phyloP scores from a whole-genome alignment of 2,113 vertebrate genomes.

The Otolemur garnettii region DNA sequence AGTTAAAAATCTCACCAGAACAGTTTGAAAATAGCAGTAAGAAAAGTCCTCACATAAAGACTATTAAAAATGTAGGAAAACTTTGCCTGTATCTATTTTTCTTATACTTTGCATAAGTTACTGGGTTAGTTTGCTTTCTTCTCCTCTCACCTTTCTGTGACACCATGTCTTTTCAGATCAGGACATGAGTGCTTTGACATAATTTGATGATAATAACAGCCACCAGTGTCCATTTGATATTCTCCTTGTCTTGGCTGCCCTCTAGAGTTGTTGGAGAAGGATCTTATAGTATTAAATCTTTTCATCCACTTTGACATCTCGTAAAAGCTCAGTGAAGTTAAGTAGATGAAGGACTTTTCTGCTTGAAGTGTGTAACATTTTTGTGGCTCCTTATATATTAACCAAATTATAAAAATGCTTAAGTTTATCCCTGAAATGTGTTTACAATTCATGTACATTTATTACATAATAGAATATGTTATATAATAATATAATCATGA shows the following conservation, averaged over 20 bases:
- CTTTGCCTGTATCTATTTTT: not conserved
- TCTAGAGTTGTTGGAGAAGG: slow-evolving; percentile 59
- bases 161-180: not conserved
- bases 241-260: slow-evolving; percentile 33
- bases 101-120: not conserved
- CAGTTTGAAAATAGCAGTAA: not conserved
- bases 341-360: not conserved
- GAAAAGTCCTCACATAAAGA: not conserved
- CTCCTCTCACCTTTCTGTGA: not conserved
- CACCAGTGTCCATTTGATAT: not conserved
- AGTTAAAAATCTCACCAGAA: slow-evolving; percentile 34
- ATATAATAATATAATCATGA: not conserved
- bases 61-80: not conserved
- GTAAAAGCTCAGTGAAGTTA: not conserved
- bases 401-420: not conserved
- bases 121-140: not conserved
- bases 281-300: not conserved
- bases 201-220: not conserved
- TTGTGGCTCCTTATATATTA: not conserved
- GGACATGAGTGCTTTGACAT: not conserved
- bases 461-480: slow-evolving; percentile 32
- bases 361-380: slow-evolving; percentile 11
- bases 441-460: slow-evolving; percentile 10
- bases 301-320: not conserved
- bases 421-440: slow-evolving; percentile 26